These are phyloP conservation scores for Polymixis flavicincta DNA, from an alignment of 2,888 invertebrate genomes.

Conservation along the genomic window DNA sequence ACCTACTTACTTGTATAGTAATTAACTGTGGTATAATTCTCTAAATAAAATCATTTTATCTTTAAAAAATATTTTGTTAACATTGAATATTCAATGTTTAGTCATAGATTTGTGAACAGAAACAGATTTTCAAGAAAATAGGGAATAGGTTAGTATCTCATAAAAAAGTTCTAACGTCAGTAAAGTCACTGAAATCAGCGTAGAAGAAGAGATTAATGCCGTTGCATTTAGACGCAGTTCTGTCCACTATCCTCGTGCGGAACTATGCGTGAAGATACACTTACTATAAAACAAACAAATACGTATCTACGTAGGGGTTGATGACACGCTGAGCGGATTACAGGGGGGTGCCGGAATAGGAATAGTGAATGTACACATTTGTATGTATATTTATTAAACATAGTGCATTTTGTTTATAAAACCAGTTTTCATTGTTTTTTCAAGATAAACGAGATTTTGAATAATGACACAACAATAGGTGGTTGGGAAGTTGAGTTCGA, in stretches of 20 bases:
- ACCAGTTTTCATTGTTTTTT: background rate
- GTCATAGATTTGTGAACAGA: too few species aligned
- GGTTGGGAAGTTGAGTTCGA: background rate
- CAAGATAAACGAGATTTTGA: background rate
- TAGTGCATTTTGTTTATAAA: constrained; percentile 1
- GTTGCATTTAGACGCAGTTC: background rate
- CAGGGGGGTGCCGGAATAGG: constrained; percentile 11
- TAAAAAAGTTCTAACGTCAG: too few species aligned
- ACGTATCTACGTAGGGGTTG: constrained; percentile 31
- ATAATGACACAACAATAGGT: too few species aligned
- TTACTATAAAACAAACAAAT: constrained; percentile 23
- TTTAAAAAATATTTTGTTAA: background rate
- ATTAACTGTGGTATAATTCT: background rate
- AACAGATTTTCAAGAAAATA: too few species aligned
- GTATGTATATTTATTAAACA: constrained; percentile 31
- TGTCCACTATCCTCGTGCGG: too few species aligned
- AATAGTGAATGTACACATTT: constrained; percentile 26
- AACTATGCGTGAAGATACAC: background rate
- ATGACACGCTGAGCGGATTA: constrained; percentile 52
- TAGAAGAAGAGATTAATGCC: background rate
- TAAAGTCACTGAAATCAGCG: too few species aligned
- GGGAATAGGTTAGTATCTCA: background rate
- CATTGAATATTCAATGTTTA: background rate
- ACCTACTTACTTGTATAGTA: too few species aligned
- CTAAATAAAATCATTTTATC: background rate